These are phyloP conservation scores for Tineola bisselliella DNA, from an alignment of 2,888 invertebrate species.

Conservation along the genomic window DNA sequence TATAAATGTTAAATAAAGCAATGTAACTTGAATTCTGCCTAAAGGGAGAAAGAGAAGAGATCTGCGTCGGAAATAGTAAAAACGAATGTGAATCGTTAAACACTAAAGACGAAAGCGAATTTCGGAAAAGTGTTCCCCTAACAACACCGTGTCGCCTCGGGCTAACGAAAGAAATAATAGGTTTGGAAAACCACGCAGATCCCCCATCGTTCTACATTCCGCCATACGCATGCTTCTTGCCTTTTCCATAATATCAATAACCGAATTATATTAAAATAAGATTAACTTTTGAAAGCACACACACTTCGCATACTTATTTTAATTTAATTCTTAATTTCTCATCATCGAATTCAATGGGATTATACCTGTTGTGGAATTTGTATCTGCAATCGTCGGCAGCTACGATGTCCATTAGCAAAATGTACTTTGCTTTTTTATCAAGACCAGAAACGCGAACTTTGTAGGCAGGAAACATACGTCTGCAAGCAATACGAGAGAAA, in stretches of 20 bases:
- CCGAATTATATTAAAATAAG: conserved; percentile 66
- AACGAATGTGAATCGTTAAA: background rate
- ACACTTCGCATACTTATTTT: conserved; percentile 37
- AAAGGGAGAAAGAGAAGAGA: conserved; percentile 51
- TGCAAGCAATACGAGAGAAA: conserved; percentile 74
- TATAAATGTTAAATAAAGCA: conserved; percentile 19
- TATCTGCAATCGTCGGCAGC: conserved; percentile 96
- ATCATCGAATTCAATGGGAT: conserved; percentile 24
- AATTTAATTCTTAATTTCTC: conserved; percentile 52
- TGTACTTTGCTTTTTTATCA: conserved; percentile 98
- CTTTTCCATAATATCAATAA: conserved; percentile 47
- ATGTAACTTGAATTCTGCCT: conserved; percentile 18
- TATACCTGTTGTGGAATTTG: conserved; percentile 93
- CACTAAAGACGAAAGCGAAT: conserved; percentile 1
- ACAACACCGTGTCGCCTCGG: conserved; percentile 18
- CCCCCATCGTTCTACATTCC: conserved; percentile 39
- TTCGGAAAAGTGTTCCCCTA: conserved; percentile 9
- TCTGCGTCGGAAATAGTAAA: conserved; percentile 38
- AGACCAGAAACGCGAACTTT: conserved; percentile 96
- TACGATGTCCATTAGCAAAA: conserved; percentile 96
- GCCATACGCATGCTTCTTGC: conserved; percentile 75
- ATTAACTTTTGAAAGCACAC: conserved; percentile 19
- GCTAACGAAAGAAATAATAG: conserved; percentile 22
- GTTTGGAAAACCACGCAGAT: conserved; percentile 40
- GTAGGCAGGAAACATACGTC: conserved; percentile 98